Base-by-base conservation (phyloP, 2,888 invertebrate species). In the Meganola albula region DNA sequence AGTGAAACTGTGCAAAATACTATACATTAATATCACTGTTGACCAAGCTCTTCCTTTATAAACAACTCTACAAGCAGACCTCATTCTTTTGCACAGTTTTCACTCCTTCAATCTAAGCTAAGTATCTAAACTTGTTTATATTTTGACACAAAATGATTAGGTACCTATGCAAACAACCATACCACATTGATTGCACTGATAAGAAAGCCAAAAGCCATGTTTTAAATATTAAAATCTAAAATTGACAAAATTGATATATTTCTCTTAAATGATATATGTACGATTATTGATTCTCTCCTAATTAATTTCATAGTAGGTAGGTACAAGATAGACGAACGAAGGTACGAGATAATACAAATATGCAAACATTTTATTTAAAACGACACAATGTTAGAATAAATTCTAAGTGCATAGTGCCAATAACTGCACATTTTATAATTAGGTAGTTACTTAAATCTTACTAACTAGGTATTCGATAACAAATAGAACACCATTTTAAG, bases 401-500 rank as follows among this genome's bases (percentile, higher is more conserved):
- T 6, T 49, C 46, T 64, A 66, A 55, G 65, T 63, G 61, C 53
- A 59, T 84, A 87, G 87, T 87, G 87, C 87, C 87, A 87, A 87
- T 87, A 87, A 87, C 87, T 87, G 87, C 74, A 76, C 70, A 57
- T 68, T 74, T 63, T 65, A 71, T 75, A n/a, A n/a, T n/a, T n/a
- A n/a, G n/a, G n/a, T 75, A 74, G 66, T 82, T 82, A 74, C 74
- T 79, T 83, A 76, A 71, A 74, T 66, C 86, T 86, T 87, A 87
- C 67, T 68, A 78, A 58, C 86, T 86, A 86, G 74, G 74, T 85
- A 85, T 84, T 85, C 85, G 73, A 83, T 86, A 87, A 87, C 85
- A 86, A 87, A 86, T 84, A 86, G 87, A 86, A 87, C 87, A 87
- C 87, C 87, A 82, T 82, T 80, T 84, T 84, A 87, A 87, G 86